Evolutionary conservation across 1,140 invertebrate species (phyloP), one percentile per base, ranked within the genome.

Genomic region (Drosophila bipectinata): DNA sequence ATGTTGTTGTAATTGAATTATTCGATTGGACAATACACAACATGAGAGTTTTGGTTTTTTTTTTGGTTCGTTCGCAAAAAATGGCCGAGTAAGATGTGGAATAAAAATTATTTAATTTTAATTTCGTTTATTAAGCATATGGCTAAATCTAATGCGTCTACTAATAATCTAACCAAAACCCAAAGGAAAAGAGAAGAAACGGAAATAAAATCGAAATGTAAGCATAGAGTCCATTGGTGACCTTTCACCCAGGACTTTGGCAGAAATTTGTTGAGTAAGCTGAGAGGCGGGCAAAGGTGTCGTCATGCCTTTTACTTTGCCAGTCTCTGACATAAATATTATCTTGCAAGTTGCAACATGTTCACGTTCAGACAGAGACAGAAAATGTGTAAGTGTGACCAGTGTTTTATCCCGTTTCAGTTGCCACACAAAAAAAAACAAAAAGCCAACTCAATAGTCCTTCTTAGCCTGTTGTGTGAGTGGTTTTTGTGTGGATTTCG

Each of bases 91-190:
- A 85, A 85, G 68, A 85, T 82, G 74, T 76, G 67, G 76, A 78
- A 88, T 71, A 78, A 76, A 79, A 79, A 71, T 87, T 78, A 10
- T 39, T 71, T 75, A 58, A 81, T 63, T 90, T 84, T 81, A 90
- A 88, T 88, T 90, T 90, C 62, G 60, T 44, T 87, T 47, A 60
- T 80, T 90, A 60, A 78, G 61, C 64, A 58, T 66, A 69, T 64
- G 52, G 55, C 71, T 60, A 51, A 44, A 67, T 49, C 59, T 83
- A 79, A 7, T 18, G 64, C 77, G 73, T 63, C 82, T 87, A 85
- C 82, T 63, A 45, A 54, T 53, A 37, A 12, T 64, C 80, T 82
- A 56, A 63, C 68, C 58, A 61, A 56, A 82, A 63, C 28, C 21
- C 47, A 60, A 85, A 85, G 12, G 15, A 41, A 37, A 28, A 34